Percentiles rank a stretch among this genome's conserved stretches.
Conservation (phyloP, 2,113 vertebrate genomes). For the Myotis yumanensis region DNA sequence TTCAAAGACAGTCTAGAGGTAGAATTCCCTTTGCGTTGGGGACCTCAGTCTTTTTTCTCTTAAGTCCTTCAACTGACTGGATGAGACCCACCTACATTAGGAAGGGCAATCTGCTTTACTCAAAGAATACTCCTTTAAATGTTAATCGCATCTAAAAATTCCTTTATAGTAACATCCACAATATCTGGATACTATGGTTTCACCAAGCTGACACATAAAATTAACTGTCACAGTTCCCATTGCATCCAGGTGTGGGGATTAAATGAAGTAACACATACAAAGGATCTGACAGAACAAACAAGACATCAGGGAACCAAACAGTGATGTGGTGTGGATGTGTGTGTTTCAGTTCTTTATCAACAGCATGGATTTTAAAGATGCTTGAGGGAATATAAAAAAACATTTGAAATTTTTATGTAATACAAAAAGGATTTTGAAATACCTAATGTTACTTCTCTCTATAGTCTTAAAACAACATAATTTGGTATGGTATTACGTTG, state of each 20-base stretch:
- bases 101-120: not conserved
- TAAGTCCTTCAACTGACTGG: not conserved
- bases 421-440: not conserved
- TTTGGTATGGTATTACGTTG: not conserved
- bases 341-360: not conserved
- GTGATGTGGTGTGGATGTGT: not conserved
- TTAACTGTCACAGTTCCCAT: not conserved
- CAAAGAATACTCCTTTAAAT: not conserved
- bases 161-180: not conserved
- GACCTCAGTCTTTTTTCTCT: not conserved
- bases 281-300: not conserved
- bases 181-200: not conserved
- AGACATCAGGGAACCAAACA: not conserved
- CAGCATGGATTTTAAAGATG: not conserved
- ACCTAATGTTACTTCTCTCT: not conserved
- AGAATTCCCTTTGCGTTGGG: not conserved
- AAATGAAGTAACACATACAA: not conserved
- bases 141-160: not conserved
- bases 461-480: not conserved
- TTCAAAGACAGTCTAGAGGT: not conserved
- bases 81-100: not conserved
- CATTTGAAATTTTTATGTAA: not conserved
- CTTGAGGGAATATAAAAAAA: not conserved
- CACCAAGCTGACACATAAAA: not conserved
- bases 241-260: not conserved